A percentile compares a stretch with the other conserved stretches of the same genome.
Evolutionary conservation across 2,797 vertebrate genomes (phyloP).

Genomic region (Sciurus vulgaris): DNA sequence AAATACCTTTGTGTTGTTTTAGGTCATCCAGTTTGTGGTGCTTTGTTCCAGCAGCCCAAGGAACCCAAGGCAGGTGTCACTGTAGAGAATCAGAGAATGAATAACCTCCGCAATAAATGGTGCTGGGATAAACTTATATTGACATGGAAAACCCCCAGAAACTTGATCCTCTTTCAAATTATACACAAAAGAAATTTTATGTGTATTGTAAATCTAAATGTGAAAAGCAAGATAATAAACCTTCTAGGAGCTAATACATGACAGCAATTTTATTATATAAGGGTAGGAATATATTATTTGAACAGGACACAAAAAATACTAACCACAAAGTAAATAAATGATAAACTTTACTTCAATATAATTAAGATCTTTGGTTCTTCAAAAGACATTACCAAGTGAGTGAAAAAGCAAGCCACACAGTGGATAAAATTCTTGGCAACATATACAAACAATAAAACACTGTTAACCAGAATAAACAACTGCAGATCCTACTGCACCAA

Average conservation of each 20-base stretch:
- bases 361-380: not conserved
- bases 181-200: not conserved
- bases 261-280: not conserved
- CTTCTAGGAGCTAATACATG: not conserved
- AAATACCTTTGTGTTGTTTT: not conserved
- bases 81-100: not conserved
- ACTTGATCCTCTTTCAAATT: conserved; percentile 12
- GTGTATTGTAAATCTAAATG: not conserved
- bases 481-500: not conserved
- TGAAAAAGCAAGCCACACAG: not conserved
- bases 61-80: not conserved
- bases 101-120: not conserved
- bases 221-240: conserved; percentile 43
- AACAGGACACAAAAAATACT: not conserved
- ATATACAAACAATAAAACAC: not conserved
- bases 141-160: not conserved
- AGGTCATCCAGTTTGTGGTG: not conserved
- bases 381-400: not conserved
- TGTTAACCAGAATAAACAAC: not conserved
- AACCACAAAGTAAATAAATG: not conserved
- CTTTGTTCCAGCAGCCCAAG: not conserved
- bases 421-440: not conserved
- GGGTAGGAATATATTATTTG: not conserved
- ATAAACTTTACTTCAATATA: not conserved
- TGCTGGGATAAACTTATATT: not conserved